These are phyloP conservation scores for Brachypalpus laphriformis DNA, from an alignment of 2,888 invertebrate species.

Conservation along the genomic window DNA sequence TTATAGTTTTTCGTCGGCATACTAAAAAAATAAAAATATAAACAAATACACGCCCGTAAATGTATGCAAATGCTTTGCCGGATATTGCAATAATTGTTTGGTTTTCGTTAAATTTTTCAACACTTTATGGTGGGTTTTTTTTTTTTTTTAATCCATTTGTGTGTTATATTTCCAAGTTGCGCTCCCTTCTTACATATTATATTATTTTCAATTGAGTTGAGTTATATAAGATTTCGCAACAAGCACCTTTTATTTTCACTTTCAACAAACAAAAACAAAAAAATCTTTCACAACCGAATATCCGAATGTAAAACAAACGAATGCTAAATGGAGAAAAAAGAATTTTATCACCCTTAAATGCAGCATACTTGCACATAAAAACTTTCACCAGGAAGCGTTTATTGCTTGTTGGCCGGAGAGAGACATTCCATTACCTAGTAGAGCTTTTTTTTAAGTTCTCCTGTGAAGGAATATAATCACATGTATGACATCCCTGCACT, in stretches of 20 bases:
- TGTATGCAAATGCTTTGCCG: neutral
- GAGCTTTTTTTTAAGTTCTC: constrained; percentile 36
- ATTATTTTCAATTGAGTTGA: neutral
- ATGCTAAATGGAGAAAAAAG: constrained; percentile 75
- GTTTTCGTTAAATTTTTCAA: neutral
- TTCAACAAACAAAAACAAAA: neutral
- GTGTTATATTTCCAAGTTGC: too few species aligned
- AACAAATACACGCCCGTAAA: too few species aligned
- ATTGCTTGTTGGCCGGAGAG: constrained; percentile 33
- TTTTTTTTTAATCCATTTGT: too few species aligned
- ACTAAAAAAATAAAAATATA: neutral
- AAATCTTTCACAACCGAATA: constrained; percentile 79
- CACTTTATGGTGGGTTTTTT: neutral
- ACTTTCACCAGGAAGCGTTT: constrained; percentile 38
- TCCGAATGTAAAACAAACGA: constrained; percentile 79
- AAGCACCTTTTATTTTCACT: constrained; percentile 12
- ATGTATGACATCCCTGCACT: constrained; percentile 40
- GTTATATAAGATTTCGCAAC: constrained; percentile 16
- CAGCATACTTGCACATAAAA: constrained; percentile 53
- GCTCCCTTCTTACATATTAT: neutral
- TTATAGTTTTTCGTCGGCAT: neutral
- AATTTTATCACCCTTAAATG: constrained; percentile 37
- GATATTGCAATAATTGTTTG: neutral
- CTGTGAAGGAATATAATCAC: neutral
- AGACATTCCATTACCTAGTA: constrained; percentile 39